Conservation (phyloP, 2,113 vertebrate species). For the Todiramphus saurophagus region DNA sequence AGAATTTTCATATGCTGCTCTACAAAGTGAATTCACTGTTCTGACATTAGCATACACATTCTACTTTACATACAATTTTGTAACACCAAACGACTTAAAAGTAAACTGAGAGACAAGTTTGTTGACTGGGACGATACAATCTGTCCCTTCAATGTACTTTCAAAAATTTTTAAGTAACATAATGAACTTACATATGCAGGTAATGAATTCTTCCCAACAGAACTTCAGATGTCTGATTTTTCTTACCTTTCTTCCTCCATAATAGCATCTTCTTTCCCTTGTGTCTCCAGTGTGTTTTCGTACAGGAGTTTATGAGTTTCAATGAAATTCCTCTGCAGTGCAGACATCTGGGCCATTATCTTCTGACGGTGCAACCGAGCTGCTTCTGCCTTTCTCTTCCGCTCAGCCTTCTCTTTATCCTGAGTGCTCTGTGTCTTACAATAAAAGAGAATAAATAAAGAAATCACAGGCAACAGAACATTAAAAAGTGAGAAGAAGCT, state of each 20-base stretch:
- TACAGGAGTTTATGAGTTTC: slow-evolving; percentile 96
- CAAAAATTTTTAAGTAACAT: not conserved
- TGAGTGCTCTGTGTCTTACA: slow-evolving; percentile 80
- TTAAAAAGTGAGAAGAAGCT: not conserved
- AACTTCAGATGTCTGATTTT: not conserved
- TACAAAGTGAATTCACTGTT: not conserved
- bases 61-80: not conserved
- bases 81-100: not conserved
- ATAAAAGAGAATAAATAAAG: not conserved
- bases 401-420: slow-evolving; percentile 94
- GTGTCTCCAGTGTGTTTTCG: slow-evolving; percentile 86
- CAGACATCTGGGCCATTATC: slow-evolving; percentile 99
- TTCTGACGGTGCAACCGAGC: slow-evolving; percentile 95
- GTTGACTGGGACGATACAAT: not conserved
- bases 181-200: not conserved
- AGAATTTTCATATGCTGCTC: not conserved
- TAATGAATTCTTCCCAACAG: not conserved
- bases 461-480: not conserved
- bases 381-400: slow-evolving; percentile 95
- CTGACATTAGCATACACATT: not conserved
- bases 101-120: not conserved
- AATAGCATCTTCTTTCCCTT: slow-evolving; percentile 74
- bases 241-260: slow-evolving; percentile 80
- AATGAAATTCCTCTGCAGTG: slow-evolving; percentile 97
- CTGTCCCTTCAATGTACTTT: not conserved